phyloP scores from a whole-genome alignment of 1,140 invertebrate species.

The Portunus trituberculatus region DNA sequence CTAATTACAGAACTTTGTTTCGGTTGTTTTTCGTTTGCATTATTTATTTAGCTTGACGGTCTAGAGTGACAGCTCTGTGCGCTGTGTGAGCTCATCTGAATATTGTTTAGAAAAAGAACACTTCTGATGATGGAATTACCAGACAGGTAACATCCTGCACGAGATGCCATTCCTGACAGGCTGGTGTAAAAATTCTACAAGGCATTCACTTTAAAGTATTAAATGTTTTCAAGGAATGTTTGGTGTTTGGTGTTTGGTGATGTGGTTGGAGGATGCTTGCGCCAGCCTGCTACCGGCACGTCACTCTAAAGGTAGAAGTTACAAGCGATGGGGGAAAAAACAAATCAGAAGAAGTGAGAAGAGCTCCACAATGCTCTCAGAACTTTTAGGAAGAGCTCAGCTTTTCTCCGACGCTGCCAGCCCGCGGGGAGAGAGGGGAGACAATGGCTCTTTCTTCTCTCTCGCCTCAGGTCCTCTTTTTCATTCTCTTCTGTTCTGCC shows the following conservation, averaged over 20 bases:
- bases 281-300: slow-evolving; percentile 5
- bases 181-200: neutral
- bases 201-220: neutral
- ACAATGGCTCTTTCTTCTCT: slow-evolving; percentile 12
- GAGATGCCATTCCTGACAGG: neutral
- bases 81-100: too few species aligned
- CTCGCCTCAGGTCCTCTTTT: neutral
- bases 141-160: neutral
- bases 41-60: too few species aligned
- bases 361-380: slow-evolving; percentile 18
- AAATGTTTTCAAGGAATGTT: neutral
- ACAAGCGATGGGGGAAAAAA: slow-evolving; percentile 11
- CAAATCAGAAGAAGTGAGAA: slow-evolving; percentile 13
- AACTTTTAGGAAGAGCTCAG: slow-evolving; percentile 12
- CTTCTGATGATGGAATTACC: too few species aligned
- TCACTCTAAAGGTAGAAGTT: neutral
- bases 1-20: too few species aligned
- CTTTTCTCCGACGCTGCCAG: neutral
- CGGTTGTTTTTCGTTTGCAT: too few species aligned
- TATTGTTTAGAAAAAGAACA: too few species aligned
- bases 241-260: neutral
- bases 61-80: too few species aligned
- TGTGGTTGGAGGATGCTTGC: neutral
- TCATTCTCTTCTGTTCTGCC: slow-evolving; percentile 20
- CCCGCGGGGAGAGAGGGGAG: slow-evolving; percentile 14